Percentiles rank a stretch among this genome's conserved stretches.
Evolutionary conservation across 1,140 invertebrate genomes (phyloP).

Genomic region (Cotesia chilonis): DNA sequence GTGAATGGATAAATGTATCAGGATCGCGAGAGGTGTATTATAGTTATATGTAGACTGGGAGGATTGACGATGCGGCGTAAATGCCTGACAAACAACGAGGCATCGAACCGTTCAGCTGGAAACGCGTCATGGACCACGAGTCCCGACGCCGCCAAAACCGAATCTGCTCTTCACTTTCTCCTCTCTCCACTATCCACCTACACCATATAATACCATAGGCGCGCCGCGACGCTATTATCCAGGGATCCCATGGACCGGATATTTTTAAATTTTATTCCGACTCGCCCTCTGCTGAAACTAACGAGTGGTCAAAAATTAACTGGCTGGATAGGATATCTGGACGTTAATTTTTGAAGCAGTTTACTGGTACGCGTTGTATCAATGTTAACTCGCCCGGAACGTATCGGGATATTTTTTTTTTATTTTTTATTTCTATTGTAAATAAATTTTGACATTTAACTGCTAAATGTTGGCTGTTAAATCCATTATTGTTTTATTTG

Average conservation of each 20-base stretch:
- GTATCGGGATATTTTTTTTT: not conserved
- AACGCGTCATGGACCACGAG: slow-evolving; percentile 52
- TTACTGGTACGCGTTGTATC: not conserved
- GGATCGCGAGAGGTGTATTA: not conserved
- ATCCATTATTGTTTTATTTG: not conserved
- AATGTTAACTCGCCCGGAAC: not conserved
- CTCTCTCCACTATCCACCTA: no score
- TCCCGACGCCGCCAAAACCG: slow-evolving; percentile 29
- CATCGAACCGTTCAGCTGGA: slow-evolving; percentile 52
- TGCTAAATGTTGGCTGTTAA: no score
- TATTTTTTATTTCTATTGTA: no score
- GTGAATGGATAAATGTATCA: not conserved
- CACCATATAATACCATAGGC: not conserved
- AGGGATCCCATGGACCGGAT: not conserved
- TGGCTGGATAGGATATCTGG: slow-evolving; percentile 1
- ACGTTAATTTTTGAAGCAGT: not conserved
- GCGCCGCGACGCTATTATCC: slow-evolving; percentile 34
- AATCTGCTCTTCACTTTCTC: slow-evolving; percentile 28
- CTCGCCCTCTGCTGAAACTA: slow-evolving; percentile 5
- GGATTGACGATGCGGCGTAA: slow-evolving; percentile 43
- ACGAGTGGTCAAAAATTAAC: slow-evolving; percentile 18
- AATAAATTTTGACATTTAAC: no score
- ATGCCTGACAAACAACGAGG: slow-evolving; percentile 51
- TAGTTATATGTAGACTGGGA: not conserved
- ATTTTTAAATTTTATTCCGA: slow-evolving; percentile 24